These are phyloP conservation scores for Agrochola lota DNA, from an alignment of 2,888 invertebrate genomes.

Conservation along the genomic window DNA sequence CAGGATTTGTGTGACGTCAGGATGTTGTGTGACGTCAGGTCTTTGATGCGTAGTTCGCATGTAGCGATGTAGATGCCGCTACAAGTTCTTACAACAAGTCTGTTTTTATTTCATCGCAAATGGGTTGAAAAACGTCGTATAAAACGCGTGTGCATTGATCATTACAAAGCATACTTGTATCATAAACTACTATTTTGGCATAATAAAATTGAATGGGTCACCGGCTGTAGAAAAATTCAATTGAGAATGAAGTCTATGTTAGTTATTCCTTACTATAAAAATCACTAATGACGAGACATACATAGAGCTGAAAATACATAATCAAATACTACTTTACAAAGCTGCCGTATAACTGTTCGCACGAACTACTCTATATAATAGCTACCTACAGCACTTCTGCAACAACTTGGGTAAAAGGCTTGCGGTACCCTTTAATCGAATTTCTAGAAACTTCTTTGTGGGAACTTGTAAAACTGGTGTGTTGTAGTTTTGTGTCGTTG, in stretches of 20 bases:
- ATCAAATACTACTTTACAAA: constrained; percentile 29
- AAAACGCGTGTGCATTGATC: no score
- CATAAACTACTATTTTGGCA: neutral
- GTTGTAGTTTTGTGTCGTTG: constrained; percentile 47
- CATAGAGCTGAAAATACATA: constrained; percentile 1
- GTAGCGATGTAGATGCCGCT: no score
- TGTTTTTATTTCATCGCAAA: no score
- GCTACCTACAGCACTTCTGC: constrained; percentile 65
- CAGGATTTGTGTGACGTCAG: no score
- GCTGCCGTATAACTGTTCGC: constrained; percentile 53
- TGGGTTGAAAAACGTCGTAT: no score
- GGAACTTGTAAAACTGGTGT: constrained; percentile 75
- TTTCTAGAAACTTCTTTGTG: constrained; percentile 79
- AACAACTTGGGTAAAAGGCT: constrained; percentile 75
- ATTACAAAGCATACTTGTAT: no score
- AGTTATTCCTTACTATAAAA: neutral
- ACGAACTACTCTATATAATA: constrained; percentile 67
- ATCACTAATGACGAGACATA: neutral
- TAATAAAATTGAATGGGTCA: neutral
- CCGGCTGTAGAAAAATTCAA: neutral
- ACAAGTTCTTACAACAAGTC: no score
- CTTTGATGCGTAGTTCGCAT: no score
- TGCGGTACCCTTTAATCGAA: constrained; percentile 82
- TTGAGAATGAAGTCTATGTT: neutral
- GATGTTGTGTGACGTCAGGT: no score